These are phyloP conservation scores for Coelinius sp. DNA, from an alignment of 2,888 invertebrate species.

Conservation along the genomic window DNA sequence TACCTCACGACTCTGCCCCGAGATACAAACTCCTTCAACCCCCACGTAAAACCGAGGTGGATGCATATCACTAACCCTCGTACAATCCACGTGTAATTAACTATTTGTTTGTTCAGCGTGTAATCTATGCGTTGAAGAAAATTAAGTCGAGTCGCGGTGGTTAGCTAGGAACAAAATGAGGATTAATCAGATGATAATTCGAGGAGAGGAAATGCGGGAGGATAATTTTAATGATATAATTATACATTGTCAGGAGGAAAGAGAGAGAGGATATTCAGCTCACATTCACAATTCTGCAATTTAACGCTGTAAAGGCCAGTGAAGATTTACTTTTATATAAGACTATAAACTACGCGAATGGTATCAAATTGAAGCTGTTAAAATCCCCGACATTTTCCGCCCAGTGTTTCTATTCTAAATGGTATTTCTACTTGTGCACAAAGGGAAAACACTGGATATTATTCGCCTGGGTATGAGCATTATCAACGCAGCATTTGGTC, in stretches of 20 bases:
- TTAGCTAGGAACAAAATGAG: neutral
- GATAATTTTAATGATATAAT: neutral
- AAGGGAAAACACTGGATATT: neutral
- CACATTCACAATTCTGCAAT: neutral
- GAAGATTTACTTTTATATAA: neutral
- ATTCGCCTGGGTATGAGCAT: neutral
- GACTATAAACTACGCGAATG: slow-evolving; percentile 1
- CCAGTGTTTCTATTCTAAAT: slow-evolving; percentile 4
- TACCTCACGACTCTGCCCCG: neutral
- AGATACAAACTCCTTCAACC: neutral
- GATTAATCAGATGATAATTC: neutral
- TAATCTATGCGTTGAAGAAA: slow-evolving; percentile 9
- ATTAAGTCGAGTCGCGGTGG: neutral
- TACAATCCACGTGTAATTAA: slow-evolving; percentile 20
- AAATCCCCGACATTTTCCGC: neutral
- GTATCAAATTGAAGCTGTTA: neutral
- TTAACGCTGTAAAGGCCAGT: neutral
- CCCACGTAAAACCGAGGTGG: neutral
- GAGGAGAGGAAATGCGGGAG: neutral
- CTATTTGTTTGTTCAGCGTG: slow-evolving; percentile 7
- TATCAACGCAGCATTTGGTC: neutral
- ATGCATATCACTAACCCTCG: neutral
- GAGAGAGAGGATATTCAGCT: neutral
- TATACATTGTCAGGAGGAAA: neutral
- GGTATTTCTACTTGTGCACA: slow-evolving; percentile 3